Conservation (phyloP, 2,113 vertebrate species). For the Gopherus evgoodei region DNA sequence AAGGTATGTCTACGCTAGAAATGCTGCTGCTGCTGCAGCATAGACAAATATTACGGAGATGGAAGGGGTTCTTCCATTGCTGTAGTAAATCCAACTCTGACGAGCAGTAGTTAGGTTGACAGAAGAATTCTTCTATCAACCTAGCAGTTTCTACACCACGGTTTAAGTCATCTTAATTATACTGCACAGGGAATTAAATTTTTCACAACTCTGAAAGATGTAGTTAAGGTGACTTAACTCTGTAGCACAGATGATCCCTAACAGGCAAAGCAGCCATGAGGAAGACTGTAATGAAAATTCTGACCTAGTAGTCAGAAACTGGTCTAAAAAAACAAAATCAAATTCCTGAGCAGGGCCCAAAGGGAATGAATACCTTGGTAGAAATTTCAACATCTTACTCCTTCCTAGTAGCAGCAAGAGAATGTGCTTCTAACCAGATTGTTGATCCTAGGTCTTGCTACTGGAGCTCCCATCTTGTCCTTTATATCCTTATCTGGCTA, state of each 20-base stretch:
- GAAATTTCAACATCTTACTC: not conserved
- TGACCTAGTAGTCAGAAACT: not conserved
- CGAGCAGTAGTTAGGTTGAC: not conserved
- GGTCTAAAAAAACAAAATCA: fast-evolving
- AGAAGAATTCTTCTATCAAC: not conserved
- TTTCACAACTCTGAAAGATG: not conserved
- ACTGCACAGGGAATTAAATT: not conserved
- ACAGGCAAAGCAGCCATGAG: not conserved
- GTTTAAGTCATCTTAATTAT: not conserved
- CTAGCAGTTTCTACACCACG: not conserved
- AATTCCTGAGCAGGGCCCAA: fast-evolving
- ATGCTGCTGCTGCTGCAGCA: not conserved
- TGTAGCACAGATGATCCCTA: not conserved
- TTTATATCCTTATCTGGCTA: not conserved
- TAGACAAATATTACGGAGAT: not conserved
- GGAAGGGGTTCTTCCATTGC: not conserved
- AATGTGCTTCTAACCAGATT: not conserved
- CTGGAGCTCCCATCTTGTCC: not conserved
- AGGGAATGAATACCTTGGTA: not conserved
- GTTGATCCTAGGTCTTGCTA: not conserved
- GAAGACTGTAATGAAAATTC: not conserved
- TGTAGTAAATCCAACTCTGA: not conserved
- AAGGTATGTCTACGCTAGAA: not conserved
- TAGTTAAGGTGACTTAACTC: not conserved
- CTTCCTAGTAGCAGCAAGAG: not conserved